A percentile compares a stretch with the other conserved stretches of the same genome.
Conservation (phyloP, 2,113 vertebrate genomes). For the Chinchilla lanigera region DNA sequence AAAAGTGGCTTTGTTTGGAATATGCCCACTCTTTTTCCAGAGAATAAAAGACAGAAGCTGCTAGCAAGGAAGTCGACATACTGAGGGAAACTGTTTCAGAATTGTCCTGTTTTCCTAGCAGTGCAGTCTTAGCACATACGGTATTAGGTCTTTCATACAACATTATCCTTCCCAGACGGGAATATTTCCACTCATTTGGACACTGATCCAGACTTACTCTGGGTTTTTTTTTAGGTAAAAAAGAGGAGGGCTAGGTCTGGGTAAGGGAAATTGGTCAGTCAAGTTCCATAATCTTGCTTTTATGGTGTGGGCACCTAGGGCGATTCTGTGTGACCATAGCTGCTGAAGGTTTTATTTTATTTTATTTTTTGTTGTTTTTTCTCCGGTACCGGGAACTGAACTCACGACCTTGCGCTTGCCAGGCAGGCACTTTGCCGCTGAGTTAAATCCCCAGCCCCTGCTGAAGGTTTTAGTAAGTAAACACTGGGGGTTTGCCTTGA, state of each 20-base stretch:
- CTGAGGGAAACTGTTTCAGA: background rate
- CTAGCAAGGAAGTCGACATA: background rate
- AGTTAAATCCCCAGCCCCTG: too few species aligned
- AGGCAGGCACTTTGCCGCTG: too few species aligned
- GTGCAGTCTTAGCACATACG: background rate
- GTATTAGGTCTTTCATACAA: background rate
- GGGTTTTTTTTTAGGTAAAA: too few species aligned
- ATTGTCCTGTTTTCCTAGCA: background rate
- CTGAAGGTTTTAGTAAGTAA: background rate
- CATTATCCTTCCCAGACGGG: background rate
- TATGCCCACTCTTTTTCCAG: background rate
- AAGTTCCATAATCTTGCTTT: background rate
- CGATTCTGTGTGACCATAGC: background rate
- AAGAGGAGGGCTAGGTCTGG: background rate
- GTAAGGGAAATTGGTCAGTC: background rate
- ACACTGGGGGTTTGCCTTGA: background rate
- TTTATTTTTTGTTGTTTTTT: too few species aligned
- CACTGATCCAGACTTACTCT: background rate
- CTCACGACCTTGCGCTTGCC: too few species aligned
- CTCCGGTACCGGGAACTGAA: too few species aligned
- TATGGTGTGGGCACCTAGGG: background rate
- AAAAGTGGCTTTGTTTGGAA: conserved; percentile 34
- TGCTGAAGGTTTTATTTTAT: too few species aligned
- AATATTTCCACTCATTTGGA: background rate
- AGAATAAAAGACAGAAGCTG: background rate